phyloP scores from a whole-genome alignment of 2,888 invertebrate genomes.

The Microplitis manilae region DNA sequence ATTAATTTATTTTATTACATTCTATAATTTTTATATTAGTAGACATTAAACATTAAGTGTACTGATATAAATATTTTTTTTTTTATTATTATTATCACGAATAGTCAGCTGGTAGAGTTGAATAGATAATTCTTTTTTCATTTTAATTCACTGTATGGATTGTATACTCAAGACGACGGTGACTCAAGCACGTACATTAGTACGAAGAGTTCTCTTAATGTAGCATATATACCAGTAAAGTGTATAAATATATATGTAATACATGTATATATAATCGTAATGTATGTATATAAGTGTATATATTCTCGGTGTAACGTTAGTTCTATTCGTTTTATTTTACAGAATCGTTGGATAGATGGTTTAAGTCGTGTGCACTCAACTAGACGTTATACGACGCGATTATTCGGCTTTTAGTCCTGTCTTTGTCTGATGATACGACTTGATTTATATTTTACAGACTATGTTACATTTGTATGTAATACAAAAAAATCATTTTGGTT shows the following conservation, averaged over 20 bases:
- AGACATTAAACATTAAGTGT: not conserved
- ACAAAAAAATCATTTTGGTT: not conserved
- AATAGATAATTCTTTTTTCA: not conserved
- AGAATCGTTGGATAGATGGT: not conserved
- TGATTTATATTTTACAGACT: not conserved
- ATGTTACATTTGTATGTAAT: not conserved
- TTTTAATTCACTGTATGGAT: not conserved
- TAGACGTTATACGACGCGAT: not conserved
- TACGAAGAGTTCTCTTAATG: not conserved
- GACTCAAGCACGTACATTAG: conserved; percentile 17
- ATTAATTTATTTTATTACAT: no score
- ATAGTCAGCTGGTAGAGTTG: not conserved
- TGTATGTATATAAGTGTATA: not conserved
- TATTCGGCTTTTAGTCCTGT: not conserved
- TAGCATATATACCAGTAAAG: not conserved
- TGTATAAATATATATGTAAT: not conserved
- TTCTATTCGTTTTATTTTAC: not conserved
- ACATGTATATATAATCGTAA: not conserved
- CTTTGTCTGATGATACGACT: not conserved
- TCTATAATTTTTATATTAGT: not conserved
- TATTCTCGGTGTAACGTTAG: not conserved
- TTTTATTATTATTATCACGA: not conserved
- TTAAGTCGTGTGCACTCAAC: not conserved
- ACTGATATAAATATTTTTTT: not conserved
- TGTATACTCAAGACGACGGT: conserved; percentile 1